phyloP scores from a whole-genome alignment of 1,140 invertebrate species.

The Capitella teleta region DNA sequence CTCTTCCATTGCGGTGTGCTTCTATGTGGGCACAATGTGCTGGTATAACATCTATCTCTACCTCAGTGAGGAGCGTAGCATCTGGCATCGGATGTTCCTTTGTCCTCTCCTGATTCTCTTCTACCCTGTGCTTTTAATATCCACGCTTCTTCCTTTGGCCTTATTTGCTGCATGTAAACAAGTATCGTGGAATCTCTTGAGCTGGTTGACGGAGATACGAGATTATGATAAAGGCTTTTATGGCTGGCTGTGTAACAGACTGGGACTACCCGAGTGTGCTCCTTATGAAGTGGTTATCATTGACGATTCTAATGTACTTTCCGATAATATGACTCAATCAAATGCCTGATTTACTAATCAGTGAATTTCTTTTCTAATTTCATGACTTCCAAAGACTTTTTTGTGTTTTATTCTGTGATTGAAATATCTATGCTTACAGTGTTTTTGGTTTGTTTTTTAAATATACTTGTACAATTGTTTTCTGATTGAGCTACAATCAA shows the following conservation, averaged over 20 bases:
- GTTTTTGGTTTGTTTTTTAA: no score
- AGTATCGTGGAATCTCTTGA: conserved; percentile 55
- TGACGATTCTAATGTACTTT: no score
- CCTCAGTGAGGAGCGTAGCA: conserved; percentile 56
- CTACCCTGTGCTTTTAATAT: conserved; percentile 62
- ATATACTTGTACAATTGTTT: no score
- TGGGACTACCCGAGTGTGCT: conserved; percentile 58
- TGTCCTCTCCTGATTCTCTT: conserved; percentile 57
- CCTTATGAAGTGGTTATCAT: conserved; percentile 49
- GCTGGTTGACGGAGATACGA: conserved; percentile 57
- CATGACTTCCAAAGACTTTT: no score
- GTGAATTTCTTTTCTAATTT: no score
- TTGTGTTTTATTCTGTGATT: no score
- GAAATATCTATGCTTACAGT: no score
- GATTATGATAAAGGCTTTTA: conserved; percentile 70
- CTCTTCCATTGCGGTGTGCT: conserved; percentile 54
- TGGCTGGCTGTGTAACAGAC: conserved; percentile 58
- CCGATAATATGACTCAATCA: no score
- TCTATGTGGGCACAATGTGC: conserved; percentile 62
- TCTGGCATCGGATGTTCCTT: conserved; percentile 44
- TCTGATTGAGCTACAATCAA: no score
- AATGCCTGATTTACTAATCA: no score
- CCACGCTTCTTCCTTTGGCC: conserved; percentile 53
- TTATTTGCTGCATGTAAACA: conserved; percentile 57
- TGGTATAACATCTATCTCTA: conserved; percentile 66